phyloP scores from a whole-genome alignment of 1,140 invertebrate genomes.

The Oryzaephilus surinamensis region DNA sequence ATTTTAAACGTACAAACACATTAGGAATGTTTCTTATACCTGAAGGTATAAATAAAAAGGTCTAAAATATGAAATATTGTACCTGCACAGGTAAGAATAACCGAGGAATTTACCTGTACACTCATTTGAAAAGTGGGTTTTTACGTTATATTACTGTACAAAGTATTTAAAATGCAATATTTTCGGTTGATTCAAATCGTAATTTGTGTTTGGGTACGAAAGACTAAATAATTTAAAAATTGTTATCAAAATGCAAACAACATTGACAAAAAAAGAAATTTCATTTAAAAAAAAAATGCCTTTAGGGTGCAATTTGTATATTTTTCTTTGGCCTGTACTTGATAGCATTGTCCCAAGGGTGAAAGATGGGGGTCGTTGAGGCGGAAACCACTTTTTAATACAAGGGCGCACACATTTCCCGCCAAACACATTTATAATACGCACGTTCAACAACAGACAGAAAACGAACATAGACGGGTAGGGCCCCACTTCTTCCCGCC shows the following conservation, averaged over 20 bases:
- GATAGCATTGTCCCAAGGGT: too few species aligned
- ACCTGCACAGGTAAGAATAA: constrained; percentile 7
- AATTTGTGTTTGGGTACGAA: too few species aligned
- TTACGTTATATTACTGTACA: too few species aligned
- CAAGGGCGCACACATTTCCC: constrained; percentile 5
- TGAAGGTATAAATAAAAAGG: not conserved
- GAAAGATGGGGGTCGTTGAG: too few species aligned
- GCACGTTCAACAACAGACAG: not conserved
- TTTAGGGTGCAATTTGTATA: too few species aligned
- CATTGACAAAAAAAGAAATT: constrained; percentile 5
- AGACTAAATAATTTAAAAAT: too few species aligned
- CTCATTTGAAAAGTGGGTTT: not conserved
- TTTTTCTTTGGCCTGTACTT: too few species aligned
- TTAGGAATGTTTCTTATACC: constrained; percentile 4
- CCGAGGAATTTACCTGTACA: constrained; percentile 4
- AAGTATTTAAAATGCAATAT: too few species aligned
- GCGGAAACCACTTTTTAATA: constrained; percentile 1
- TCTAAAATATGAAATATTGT: constrained; percentile 6
- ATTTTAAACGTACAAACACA: not conserved
- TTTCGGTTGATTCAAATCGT: too few species aligned
- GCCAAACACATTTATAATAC: not conserved
- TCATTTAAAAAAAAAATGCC: too few species aligned
- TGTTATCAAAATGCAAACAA: not conserved
- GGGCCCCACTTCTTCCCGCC: constrained; percentile 12
- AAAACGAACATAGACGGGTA: too few species aligned